Evolutionary conservation across 2,888 invertebrate species (phyloP).

Genomic region (Tholera decimalis): DNA sequence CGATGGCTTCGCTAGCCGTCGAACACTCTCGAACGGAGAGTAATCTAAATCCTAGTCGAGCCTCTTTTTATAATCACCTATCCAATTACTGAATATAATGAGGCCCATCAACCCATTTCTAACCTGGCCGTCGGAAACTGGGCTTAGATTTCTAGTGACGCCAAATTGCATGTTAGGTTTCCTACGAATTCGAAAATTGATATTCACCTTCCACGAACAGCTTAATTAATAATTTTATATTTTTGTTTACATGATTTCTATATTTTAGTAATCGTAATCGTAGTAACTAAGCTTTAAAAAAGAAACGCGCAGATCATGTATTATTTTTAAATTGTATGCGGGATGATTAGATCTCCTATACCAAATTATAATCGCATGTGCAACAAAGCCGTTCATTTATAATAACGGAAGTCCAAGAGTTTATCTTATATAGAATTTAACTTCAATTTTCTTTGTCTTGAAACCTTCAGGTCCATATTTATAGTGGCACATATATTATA

Average conservation of each 20-base stretch:
- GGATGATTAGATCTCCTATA: too few species aligned
- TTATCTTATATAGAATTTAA: background rate
- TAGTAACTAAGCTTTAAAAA: background rate
- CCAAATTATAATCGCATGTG: too few species aligned
- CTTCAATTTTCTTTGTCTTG: background rate
- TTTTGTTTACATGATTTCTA: too few species aligned
- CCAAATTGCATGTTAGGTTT: conserved; percentile 19
- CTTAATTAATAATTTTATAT: background rate
- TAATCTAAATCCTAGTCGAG: conserved; percentile 34
- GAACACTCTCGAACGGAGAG: conserved; percentile 33
- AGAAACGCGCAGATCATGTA: background rate
- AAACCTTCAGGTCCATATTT: too few species aligned
- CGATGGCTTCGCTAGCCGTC: conserved; percentile 30
- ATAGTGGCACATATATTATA: too few species aligned
- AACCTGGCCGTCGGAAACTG: background rate
- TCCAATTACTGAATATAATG: conserved; percentile 62
- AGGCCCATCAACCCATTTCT: conserved; percentile 25
- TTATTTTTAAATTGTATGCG: too few species aligned
- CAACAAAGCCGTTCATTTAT: too few species aligned
- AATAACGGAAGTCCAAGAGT: background rate
- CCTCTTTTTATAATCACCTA: conserved; percentile 60
- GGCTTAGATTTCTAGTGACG: conserved; percentile 28
- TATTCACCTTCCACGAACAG: background rate
- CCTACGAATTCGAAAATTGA: conserved; percentile 2
- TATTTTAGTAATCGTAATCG: too few species aligned